These are phyloP conservation scores for Agonopterix subpropinquella DNA, from an alignment of 2,888 invertebrate genomes.

Conservation along the genomic window DNA sequence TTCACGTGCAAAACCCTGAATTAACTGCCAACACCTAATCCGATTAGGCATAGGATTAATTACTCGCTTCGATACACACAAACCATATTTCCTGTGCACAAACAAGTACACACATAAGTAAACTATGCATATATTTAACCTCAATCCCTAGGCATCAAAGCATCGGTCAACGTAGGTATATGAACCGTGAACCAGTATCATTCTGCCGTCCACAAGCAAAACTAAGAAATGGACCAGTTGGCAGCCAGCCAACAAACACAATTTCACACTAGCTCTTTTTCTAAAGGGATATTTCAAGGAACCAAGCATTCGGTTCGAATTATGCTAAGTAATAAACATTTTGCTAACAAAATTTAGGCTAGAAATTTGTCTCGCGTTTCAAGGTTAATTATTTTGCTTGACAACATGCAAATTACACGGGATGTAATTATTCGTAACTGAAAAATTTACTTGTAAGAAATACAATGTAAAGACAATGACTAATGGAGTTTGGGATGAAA, in stretches of 20 bases:
- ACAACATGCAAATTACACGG: constrained; percentile 53
- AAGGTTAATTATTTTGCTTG: constrained; percentile 53
- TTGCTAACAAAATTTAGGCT: constrained; percentile 48
- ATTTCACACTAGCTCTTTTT: constrained; percentile 35
- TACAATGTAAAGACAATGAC: constrained; percentile 30
- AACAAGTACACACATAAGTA: constrained; percentile 25
- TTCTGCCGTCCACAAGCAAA: constrained; percentile 42
- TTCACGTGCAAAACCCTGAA: too few species aligned
- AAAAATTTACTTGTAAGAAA: constrained; percentile 23
- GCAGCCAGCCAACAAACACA: constrained; percentile 45
- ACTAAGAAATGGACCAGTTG: constrained; percentile 64
- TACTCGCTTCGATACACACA: constrained; percentile 55
- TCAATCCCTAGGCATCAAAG: constrained; percentile 61
- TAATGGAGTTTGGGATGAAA: constrained; percentile 16
- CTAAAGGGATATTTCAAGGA: constrained; percentile 39
- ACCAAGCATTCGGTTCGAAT: constrained; percentile 30
- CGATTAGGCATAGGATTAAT: constrained; percentile 54
- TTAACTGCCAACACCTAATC: too few species aligned
- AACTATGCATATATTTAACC: constrained; percentile 46
- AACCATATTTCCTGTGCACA: constrained; percentile 47
- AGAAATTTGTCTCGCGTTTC: constrained; percentile 56
- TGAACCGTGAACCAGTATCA: constrained; percentile 67
- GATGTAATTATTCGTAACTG: constrained; percentile 39
- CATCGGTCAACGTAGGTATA: constrained; percentile 55
- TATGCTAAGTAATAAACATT: constrained; percentile 38